Conservation (phyloP, 2,113 vertebrate species). For the Corythoichthys intestinalis region DNA sequence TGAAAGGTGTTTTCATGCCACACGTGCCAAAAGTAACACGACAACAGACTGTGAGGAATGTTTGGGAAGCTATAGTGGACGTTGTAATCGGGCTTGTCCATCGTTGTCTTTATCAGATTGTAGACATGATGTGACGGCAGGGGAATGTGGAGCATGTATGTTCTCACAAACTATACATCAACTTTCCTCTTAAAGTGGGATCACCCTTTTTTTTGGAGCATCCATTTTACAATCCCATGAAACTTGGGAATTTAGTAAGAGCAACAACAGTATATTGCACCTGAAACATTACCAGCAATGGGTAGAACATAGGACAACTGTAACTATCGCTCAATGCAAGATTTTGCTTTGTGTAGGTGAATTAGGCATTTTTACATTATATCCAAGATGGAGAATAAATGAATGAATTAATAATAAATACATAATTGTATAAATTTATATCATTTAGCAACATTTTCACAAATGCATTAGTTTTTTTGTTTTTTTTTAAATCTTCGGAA, state of each 20-base stretch:
- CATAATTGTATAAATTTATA: too few species aligned
- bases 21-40: conserved; percentile 42
- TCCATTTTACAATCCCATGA: background rate
- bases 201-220: too few species aligned
- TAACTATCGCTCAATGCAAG: too few species aligned
- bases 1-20: conserved; percentile 10
- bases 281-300: too few species aligned
- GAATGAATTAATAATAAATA: too few species aligned
- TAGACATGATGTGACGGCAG: conserved; percentile 46
- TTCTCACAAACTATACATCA: background rate
- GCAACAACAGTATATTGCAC: background rate
- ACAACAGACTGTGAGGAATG: conserved; percentile 50
- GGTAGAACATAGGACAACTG: too few species aligned
- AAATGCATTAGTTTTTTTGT: too few species aligned
- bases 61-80: conserved; percentile 41
- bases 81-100: conserved; percentile 35
- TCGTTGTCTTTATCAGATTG: conserved; percentile 47
- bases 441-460: too few species aligned
- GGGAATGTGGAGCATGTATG: conserved; percentile 36
- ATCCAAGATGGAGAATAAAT: too few species aligned
- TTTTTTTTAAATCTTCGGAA: too few species aligned
- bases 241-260: background rate
- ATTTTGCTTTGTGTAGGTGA: too few species aligned
- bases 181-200: background rate
- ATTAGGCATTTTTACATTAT: too few species aligned